A percentile compares a stretch with the other conserved stretches of the same genome.
Conservation (phyloP, 1,140 invertebrate genomes). For the Hyposmocoma kahamanoa region DNA sequence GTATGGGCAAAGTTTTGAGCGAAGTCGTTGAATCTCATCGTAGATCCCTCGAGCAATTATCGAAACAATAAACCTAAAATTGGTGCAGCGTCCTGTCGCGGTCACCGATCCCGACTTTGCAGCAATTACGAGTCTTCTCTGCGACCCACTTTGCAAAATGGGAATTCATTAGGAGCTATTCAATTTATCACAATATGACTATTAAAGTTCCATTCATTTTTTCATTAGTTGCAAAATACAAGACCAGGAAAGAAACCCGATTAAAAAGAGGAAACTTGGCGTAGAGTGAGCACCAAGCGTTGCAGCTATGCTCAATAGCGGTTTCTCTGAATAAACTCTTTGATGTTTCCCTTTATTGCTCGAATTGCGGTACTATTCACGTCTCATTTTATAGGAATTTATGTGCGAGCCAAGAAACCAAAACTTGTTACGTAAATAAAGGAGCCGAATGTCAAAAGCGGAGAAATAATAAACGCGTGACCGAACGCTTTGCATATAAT, state of each 20-base stretch:
- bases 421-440: slow-evolving; percentile 37
- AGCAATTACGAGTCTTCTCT: slow-evolving; percentile 50
- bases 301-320: slow-evolving; percentile 20
- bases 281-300: too few relatives aligned
- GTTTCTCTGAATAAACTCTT: slow-evolving; percentile 43
- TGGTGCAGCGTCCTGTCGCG: slow-evolving; percentile 37
- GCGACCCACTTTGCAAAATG: slow-evolving; percentile 48
- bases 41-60: slow-evolving; percentile 54
- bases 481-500: slow-evolving; percentile 46
- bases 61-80: slow-evolving; percentile 64
- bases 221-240: slow-evolving; percentile 35
- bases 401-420: slow-evolving; percentile 27
- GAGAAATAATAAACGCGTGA: slow-evolving; percentile 41
- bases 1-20: slow-evolving; percentile 29
- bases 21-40: slow-evolving; percentile 26
- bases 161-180: slow-evolving; percentile 64
- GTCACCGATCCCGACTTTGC: slow-evolving; percentile 49
- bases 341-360: slow-evolving; percentile 45
- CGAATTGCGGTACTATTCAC: slow-evolving; percentile 39
- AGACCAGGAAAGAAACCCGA: slow-evolving; percentile 14
- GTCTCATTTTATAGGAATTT: slow-evolving; percentile 47
- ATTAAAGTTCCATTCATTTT: slow-evolving; percentile 47
- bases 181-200: slow-evolving; percentile 57
- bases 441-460: slow-evolving; percentile 31
- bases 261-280: slow-evolving; percentile 11